A percentile compares a stretch with the other conserved stretches of the same genome.
phyloP scores from a whole-genome alignment of 92 coral and sea anemone genomes.

The Virgularia gustaviana region DNA sequence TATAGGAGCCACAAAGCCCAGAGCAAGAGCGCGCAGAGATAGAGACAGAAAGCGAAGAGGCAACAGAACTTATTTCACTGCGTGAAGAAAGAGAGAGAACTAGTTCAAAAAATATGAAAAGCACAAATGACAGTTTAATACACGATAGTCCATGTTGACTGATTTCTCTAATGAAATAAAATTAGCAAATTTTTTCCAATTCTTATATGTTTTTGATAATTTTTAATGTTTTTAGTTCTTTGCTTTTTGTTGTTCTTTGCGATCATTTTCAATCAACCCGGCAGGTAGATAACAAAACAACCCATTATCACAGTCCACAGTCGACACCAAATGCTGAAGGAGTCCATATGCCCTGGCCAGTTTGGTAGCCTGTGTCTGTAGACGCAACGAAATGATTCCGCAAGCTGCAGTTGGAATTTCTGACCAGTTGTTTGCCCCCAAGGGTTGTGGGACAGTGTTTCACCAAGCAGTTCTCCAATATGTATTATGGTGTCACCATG shows the following conservation, averaged over 20 bases:
- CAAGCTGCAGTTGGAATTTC: conserved; percentile 69
- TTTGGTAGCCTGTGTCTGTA: conserved; percentile 73
- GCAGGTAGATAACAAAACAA: conserved; percentile 22
- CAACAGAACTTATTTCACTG: too few species aligned
- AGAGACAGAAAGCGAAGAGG: too few species aligned
- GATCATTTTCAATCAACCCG: background rate
- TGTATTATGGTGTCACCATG: conserved; percentile 72
- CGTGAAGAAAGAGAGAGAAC: too few species aligned
- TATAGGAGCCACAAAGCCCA: too few species aligned
- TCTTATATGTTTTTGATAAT: background rate
- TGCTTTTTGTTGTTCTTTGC: background rate
- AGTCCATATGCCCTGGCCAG: conserved; percentile 90
- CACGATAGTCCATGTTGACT: too few species aligned
- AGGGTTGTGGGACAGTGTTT: conserved; percentile 68
- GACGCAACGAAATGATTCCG: conserved; percentile 69
- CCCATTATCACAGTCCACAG: conserved; percentile 67
- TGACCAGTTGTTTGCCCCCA: conserved; percentile 85
- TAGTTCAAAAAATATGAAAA: too few species aligned
- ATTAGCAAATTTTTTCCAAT: too few species aligned
- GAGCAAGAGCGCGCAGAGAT: too few species aligned
- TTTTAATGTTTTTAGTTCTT: background rate
- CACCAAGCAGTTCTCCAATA: conserved; percentile 79
- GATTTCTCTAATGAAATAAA: too few species aligned
- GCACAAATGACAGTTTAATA: too few species aligned
- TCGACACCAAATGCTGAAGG: conserved; percentile 69